Evolutionary conservation across 2,888 invertebrate species (phyloP).

Genomic region (Lithosia quadra): DNA sequence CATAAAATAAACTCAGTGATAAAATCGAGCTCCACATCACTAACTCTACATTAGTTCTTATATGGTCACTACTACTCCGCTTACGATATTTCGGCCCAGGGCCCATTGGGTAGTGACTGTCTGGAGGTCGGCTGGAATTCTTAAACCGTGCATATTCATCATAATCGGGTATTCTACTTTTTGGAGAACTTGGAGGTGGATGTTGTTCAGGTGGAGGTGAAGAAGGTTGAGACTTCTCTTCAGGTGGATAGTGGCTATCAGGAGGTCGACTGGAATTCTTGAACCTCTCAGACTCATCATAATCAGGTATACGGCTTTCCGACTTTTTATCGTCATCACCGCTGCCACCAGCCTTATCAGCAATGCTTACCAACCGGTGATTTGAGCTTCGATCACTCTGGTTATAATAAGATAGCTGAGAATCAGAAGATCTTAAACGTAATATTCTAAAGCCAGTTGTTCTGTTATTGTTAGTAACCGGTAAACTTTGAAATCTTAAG

Average conservation of each 20-base stretch:
- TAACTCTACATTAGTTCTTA: constrained; percentile 20
- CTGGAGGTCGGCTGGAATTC: constrained; percentile 63
- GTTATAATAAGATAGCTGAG: not conserved
- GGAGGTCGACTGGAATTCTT: constrained; percentile 17
- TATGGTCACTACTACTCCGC: constrained; percentile 7
- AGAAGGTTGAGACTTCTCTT: constrained; percentile 1
- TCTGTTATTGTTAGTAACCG: not conserved
- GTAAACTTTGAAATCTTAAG: constrained; percentile 15
- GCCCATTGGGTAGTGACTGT: constrained; percentile 60
- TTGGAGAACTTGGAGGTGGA: constrained; percentile 13
- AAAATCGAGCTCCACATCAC: constrained; percentile 22
- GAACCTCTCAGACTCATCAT: constrained; percentile 12
- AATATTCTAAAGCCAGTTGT: not conserved
- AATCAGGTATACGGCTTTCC: constrained; percentile 6
- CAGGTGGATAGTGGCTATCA: constrained; percentile 11
- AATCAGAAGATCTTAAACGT: not conserved
- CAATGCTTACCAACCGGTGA: not conserved
- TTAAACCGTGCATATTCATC: constrained; percentile 61
- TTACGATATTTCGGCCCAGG: constrained; percentile 41
- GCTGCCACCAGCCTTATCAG: constrained; percentile 1
- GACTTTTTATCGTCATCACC: constrained; percentile 6
- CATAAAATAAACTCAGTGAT: not conserved
- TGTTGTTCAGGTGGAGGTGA: not conserved
- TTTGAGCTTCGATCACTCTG: not conserved
- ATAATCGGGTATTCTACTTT: constrained; percentile 60